A percentile compares a stretch with the other conserved stretches of the same genome.
Evolutionary conservation across 1,140 invertebrate species (phyloP).

Genomic region (Littorina saxatilis): DNA sequence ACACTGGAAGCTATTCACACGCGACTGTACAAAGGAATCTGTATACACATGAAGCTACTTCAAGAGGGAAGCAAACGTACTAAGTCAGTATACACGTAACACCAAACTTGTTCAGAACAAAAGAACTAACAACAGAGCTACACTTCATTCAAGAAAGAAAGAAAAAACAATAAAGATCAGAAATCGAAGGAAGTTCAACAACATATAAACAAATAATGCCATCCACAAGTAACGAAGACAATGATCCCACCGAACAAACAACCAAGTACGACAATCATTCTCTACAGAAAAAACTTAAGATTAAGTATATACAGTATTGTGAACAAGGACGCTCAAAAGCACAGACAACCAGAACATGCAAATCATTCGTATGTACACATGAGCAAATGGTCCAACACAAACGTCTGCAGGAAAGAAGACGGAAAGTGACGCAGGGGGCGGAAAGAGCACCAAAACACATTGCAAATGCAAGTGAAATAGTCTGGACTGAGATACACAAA

Average conservation of each 20-base stretch:
- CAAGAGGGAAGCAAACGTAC: no score
- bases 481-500: background rate
- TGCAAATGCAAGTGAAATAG: background rate
- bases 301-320: background rate
- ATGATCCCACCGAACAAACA: background rate
- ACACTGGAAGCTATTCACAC: no score
- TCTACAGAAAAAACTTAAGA: background rate
- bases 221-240: background rate
- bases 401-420: background rate
- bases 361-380: conserved; percentile 6
- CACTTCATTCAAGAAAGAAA: no score
- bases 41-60: no score
- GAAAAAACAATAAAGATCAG: no score
- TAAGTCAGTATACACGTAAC: no score
- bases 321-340: background rate
- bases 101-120: no score
- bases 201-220: background rate
- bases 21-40: no score
- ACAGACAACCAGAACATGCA: no score
- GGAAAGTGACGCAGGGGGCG: background rate
- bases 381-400: conserved; percentile 12
- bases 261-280: background rate
- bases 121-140: no score
- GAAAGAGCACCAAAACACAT: conserved; percentile 12
- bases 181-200: no score